phyloP scores from a whole-genome alignment of 2,888 invertebrate genomes.

The Lamellibrachia columna region DNA sequence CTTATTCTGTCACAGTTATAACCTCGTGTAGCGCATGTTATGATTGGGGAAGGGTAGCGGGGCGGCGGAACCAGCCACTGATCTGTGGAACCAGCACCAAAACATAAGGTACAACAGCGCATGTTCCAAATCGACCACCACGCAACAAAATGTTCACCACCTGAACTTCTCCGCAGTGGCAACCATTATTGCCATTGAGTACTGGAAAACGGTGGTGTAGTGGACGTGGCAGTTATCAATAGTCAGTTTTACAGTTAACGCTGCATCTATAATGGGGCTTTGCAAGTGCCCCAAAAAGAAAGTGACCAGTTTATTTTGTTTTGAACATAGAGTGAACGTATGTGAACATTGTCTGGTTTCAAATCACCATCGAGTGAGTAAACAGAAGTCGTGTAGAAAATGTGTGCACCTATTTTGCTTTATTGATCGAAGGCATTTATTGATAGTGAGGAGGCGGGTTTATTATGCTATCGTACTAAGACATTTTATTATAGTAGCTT shows the following conservation, averaged over 20 bases:
- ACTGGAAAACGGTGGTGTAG: background rate
- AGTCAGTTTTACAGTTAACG: background rate
- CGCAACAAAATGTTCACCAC: background rate
- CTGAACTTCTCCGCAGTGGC: background rate
- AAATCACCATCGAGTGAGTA: constrained; percentile 89
- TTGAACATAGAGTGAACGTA: constrained; percentile 98
- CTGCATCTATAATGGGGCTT: constrained; percentile 80
- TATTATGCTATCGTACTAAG: too few relatives aligned
- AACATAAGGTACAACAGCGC: background rate
- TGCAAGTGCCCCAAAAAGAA: constrained; percentile 98
- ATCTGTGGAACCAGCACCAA: background rate
- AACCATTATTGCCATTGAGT: background rate
- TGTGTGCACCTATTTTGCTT: too few relatives aligned
- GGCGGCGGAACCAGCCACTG: background rate
- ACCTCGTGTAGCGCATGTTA: too few relatives aligned
- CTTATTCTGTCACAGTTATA: too few relatives aligned
- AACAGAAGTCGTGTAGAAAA: background rate
- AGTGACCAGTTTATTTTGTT: constrained; percentile 98
- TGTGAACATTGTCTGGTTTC: constrained; percentile 98
- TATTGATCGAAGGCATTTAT: too few relatives aligned
- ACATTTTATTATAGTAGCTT: too few relatives aligned
- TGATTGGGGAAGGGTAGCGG: too few relatives aligned
- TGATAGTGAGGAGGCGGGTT: too few relatives aligned
- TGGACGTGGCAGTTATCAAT: background rate
- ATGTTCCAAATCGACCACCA: too few relatives aligned